Evolutionary conservation across 1,140 invertebrate species (phyloP).

Genomic region (Leptinotarsa texana): DNA sequence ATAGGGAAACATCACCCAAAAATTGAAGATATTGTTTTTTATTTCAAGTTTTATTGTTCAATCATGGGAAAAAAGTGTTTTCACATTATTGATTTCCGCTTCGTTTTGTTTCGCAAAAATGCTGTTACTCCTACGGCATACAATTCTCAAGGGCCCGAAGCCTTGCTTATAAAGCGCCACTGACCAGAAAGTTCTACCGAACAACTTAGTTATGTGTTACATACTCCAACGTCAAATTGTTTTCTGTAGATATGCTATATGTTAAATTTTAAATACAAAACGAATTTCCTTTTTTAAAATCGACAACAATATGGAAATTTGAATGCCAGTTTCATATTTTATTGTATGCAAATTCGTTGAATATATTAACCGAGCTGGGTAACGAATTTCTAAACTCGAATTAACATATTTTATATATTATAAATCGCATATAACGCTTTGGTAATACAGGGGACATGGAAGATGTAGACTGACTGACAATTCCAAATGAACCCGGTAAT

Average conservation of each 20-base stretch:
- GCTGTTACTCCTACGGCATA: no score
- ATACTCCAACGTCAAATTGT: slow-evolving; percentile 30
- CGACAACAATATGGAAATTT: slow-evolving; percentile 36
- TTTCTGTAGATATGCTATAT: slow-evolving; percentile 30
- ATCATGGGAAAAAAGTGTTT: no score
- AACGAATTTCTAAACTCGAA: slow-evolving; percentile 40
- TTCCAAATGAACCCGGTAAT: no score
- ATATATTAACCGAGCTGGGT: slow-evolving; percentile 29
- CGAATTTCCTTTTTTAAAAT: slow-evolving; percentile 30
- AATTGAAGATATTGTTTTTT: no score
- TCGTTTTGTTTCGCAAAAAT: no score
- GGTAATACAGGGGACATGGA: neutral
- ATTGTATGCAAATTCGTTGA: slow-evolving; percentile 38
- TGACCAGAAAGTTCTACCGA: neutral
- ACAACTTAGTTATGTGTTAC: slow-evolving; percentile 23
- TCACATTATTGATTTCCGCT: no score
- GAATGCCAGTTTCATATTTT: slow-evolving; percentile 40
- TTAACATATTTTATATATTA: slow-evolving; percentile 40
- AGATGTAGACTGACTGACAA: neutral
- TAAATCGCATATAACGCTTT: slow-evolving; percentile 33
- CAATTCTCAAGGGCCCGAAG: neutral
- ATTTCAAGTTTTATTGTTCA: no score
- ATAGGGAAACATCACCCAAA: no score
- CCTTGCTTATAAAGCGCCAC: neutral
- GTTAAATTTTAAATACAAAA: slow-evolving; percentile 30